Base-by-base conservation (phyloP, 2,797 vertebrate genomes). In the Melanotaenia trifasciata region DNA sequence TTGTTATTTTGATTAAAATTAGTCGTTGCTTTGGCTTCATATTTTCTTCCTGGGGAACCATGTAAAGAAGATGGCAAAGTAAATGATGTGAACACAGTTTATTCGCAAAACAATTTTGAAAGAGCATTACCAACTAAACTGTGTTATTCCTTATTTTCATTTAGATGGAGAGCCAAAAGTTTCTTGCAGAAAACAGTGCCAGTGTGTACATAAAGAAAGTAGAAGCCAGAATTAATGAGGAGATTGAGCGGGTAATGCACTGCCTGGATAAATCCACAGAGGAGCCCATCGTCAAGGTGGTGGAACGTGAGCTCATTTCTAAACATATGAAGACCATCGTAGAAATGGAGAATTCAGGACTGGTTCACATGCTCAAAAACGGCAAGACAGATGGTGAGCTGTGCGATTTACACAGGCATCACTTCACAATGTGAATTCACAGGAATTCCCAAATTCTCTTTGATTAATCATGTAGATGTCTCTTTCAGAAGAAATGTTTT, bases 321-420 rank as follows among this genome's bases (percentile, higher is more conserved):
- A 99, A 99, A 88, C 97, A 99, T 90, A 99, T 99, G 97, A 99
- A 99, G 91, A 98, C 97, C 33, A 99, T 99, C 54, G 97, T 99
- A 81, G 97, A 99, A 93, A 99, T 99, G 97, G 97, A 99, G 88
- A 99, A 99, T 91, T 99, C 97, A 8, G 97, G 97, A 24, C 92
- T 99, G 64, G 97, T 99, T 72, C 97, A 99, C 90, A 99, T 99
- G 97, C 94, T 99, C 79, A 99, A 98, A 92, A 98, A 98, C 26
- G 97, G 97, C 80, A 99, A 99, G 89, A 99, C 97, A 33, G 97
- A 98, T 88, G 97, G 97, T 98, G 69, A 75, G 76, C 6, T 6
- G 22, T 58, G 10, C 22, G 32, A 30, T 24, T 45, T 9, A 28
- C 30, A 14, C 0, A 1, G 33, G 18, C 13, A 3, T 58, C 13